These are phyloP conservation scores for Grantiella picta DNA, from an alignment of 2,113 vertebrate species.

Conservation along the genomic window DNA sequence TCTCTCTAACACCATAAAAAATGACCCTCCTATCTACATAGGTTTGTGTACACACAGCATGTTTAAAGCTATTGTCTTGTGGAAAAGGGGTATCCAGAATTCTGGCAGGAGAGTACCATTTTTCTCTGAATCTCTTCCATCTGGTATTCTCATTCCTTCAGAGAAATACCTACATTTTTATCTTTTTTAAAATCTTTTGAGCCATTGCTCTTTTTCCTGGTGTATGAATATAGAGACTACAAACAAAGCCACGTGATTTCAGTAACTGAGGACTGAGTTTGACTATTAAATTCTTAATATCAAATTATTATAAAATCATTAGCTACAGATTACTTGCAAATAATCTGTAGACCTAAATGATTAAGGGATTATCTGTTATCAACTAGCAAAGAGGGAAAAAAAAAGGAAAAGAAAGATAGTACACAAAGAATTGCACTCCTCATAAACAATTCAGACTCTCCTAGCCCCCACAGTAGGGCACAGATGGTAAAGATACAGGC, in stretches of 20 bases:
- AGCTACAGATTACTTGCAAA: background rate
- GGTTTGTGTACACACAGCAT: background rate
- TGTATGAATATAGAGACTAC: background rate
- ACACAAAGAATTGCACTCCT: background rate
- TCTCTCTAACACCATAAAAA: background rate
- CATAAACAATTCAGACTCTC: background rate
- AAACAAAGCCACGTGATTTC: background rate
- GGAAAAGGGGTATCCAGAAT: background rate
- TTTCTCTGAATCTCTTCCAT: background rate
- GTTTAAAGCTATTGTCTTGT: background rate
- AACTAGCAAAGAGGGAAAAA: background rate
- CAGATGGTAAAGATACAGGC: background rate
- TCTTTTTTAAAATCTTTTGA: background rate
- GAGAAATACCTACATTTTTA: background rate
- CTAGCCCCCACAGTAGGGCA: background rate
- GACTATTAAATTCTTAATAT: background rate
- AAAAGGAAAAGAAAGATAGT: background rate
- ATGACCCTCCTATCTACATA: fast-evolving
- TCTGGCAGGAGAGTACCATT: background rate
- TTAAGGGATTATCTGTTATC: background rate
- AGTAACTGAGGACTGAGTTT: background rate
- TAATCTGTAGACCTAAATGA: background rate
- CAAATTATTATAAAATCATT: background rate
- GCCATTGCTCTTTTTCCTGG: background rate
- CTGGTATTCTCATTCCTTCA: background rate